phyloP scores from a whole-genome alignment of 2,888 invertebrate genomes.

The Julus scandinavius region DNA sequence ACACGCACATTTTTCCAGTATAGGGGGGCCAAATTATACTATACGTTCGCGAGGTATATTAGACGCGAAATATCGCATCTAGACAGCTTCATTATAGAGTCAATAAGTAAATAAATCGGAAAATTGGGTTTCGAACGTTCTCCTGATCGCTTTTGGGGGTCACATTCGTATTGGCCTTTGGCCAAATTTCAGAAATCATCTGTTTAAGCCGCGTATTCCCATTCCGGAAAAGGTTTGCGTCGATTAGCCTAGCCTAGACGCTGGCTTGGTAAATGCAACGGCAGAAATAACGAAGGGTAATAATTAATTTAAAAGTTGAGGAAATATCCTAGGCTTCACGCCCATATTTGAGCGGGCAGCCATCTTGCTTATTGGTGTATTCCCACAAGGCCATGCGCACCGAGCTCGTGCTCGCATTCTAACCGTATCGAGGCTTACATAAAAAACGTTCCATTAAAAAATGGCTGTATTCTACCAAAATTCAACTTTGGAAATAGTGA shows the following conservation, averaged over 20 bases:
- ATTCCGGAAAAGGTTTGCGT: not conserved
- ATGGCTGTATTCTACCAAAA: constrained; percentile 15
- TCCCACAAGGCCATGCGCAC: constrained; percentile 39
- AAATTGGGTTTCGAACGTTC: not conserved
- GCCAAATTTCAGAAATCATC: constrained; percentile 19
- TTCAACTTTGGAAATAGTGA: not conserved
- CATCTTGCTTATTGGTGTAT: constrained; percentile 22
- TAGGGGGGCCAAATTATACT: not conserved
- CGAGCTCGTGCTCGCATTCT: constrained; percentile 35
- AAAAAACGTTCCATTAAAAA: constrained; percentile 27
- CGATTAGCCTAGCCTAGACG: not conserved
- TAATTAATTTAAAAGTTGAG: constrained; percentile 38
- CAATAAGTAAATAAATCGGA: constrained; percentile 29
- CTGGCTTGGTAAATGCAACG: not conserved
- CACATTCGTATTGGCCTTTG: not conserved
- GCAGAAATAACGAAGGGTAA: not conserved
- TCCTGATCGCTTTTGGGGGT: not conserved
- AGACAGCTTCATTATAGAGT: not conserved
- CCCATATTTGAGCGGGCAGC: not conserved
- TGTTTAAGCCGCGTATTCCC: not conserved
- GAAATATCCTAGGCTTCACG: not conserved
- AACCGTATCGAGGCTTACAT: not conserved
- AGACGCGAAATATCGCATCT: constrained; percentile 22
- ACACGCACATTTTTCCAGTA: not conserved
- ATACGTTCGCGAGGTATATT: not conserved